These are phyloP conservation scores for Oophaga pumilio DNA, from an alignment of 2,113 vertebrate genomes.

Conservation along the genomic window DNA sequence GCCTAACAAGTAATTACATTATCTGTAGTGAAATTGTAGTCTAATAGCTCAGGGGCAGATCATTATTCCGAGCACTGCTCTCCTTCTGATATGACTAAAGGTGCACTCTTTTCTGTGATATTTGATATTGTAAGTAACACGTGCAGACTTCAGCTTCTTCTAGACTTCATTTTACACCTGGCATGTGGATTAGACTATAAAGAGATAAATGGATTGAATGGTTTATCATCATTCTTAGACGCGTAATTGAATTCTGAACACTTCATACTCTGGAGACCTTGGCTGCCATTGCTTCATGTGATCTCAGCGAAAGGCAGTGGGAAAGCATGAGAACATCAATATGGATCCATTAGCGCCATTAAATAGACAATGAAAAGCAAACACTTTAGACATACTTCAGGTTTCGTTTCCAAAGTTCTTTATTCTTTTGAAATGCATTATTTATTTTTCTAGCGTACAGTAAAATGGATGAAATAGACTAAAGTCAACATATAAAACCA, in stretches of 20 bases:
- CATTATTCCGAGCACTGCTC: conserved; percentile 19
- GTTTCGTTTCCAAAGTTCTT: neutral
- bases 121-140: neutral
- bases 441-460: neutral
- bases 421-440: conserved; percentile 9
- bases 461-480: neutral
- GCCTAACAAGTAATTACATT: conserved; percentile 28
- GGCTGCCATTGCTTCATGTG: conserved; percentile 35
- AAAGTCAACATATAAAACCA: neutral
- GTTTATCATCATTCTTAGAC: conserved; percentile 34
- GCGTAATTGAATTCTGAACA: conserved; percentile 51
- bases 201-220: conserved; percentile 5
- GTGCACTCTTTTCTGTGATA: neutral
- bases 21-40: conserved; percentile 1
- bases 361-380: conserved; percentile 39
- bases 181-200: neutral
- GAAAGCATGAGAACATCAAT: conserved; percentile 49
- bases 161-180: neutral
- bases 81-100: neutral
- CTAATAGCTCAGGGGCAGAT: conserved; percentile 33
- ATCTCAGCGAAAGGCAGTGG: conserved; percentile 31
- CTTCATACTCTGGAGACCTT: conserved; percentile 36
- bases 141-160: neutral
- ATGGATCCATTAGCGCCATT: conserved; percentile 27
- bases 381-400: conserved; percentile 24